Percentiles rank a stretch among this genome's conserved stretches.
Conservation (phyloP, 2,888 invertebrate species). For the Lithodes maja region DNA sequence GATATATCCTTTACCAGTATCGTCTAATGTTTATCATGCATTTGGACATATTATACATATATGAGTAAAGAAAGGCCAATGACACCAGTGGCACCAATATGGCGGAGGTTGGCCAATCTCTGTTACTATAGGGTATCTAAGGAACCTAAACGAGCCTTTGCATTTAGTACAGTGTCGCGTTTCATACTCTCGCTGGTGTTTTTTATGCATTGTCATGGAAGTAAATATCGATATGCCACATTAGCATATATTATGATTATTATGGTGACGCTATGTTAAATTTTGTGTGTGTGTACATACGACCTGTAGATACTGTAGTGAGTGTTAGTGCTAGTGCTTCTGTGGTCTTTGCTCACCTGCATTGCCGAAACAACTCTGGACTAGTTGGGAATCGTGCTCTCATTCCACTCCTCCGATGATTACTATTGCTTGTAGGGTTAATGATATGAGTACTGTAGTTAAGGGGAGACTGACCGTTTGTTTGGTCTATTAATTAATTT, state of each 20-base stretch:
- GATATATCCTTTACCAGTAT: too few species aligned
- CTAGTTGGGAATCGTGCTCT: slow-evolving; percentile 45
- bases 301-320: slow-evolving; percentile 63
- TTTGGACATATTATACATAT: too few species aligned
- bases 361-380: slow-evolving; percentile 58
- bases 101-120: too few species aligned
- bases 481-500: too few species aligned
- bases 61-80: too few species aligned
- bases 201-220: slow-evolving; percentile 64
- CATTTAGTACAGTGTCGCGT: slow-evolving; percentile 64
- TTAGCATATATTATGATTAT: slow-evolving; percentile 52
- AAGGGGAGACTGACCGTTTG: too few species aligned
- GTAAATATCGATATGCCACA: slow-evolving; percentile 56
- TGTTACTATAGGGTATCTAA: too few species aligned
- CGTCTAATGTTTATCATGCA: too few species aligned
- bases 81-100: too few species aligned
- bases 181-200: slow-evolving; percentile 64
- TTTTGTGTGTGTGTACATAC: slow-evolving; percentile 27
- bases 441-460: background rate
- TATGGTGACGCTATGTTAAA: slow-evolving; percentile 46
- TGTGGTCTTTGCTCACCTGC: slow-evolving; percentile 67
- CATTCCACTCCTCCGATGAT: background rate
- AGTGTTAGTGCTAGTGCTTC: slow-evolving; percentile 64
- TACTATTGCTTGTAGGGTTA: background rate
- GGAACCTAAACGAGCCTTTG: slow-evolving; percentile 46